Percentiles rank a stretch among this genome's conserved stretches.
Evolutionary conservation across 2,797 vertebrate species (phyloP).

Genomic region (Capromys pilorides): DNA sequence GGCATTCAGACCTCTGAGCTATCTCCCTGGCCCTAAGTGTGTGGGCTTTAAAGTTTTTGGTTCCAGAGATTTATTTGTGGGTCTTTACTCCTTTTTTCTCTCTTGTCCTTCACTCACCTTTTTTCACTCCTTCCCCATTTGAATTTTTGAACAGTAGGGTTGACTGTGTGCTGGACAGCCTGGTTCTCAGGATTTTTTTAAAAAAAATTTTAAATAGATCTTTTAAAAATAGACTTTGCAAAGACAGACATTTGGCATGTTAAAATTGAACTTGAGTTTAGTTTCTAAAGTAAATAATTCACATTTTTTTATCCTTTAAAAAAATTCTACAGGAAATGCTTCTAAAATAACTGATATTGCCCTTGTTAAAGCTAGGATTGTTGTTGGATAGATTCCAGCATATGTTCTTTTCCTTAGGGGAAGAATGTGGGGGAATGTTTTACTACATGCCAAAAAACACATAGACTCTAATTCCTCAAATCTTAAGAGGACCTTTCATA

Average conservation of each 20-base stretch:
- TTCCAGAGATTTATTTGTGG: not conserved
- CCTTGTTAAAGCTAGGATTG: conserved; percentile 51
- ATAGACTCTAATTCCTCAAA: conserved; percentile 37
- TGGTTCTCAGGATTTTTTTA: conserved; percentile 44
- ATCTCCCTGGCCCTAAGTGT: too few relatives aligned
- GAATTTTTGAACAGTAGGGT: not conserved
- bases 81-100: not conserved
- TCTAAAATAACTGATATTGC: conserved; percentile 72
- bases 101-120: not conserved
- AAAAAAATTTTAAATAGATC: not conserved
- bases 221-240: conserved; percentile 50
- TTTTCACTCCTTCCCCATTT: too few relatives aligned
- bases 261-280: conserved; percentile 71
- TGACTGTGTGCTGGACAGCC: not conserved
- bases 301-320: conserved; percentile 48
- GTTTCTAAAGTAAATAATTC: conserved; percentile 71
- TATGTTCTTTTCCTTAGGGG: conserved; percentile 11
- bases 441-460: conserved; percentile 62
- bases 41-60: not conserved
- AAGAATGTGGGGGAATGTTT: not conserved
- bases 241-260: conserved; percentile 64
- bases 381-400: conserved; percentile 66
- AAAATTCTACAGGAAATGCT: conserved; percentile 70
- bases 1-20: too few relatives aligned
- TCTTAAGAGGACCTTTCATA: not conserved